Conservation (phyloP, 2,797 vertebrate species). For the Danio jaintianensis region DNA sequence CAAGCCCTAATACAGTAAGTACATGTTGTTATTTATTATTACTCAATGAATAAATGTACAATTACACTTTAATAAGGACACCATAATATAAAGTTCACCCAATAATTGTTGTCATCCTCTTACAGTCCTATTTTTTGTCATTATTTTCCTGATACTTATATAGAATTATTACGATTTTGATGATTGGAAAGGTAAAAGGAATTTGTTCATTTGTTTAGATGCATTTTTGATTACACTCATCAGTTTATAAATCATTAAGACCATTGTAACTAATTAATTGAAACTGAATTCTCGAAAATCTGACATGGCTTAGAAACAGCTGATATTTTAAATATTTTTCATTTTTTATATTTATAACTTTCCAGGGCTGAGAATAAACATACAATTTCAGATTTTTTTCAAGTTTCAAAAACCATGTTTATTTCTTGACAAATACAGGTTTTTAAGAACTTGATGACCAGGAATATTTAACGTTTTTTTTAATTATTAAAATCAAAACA, state of each 20-base stretch:
- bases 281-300: too few species aligned
- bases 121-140: neutral
- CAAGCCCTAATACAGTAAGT: too few species aligned
- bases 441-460: neutral
- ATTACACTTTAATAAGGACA: too few species aligned
- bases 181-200: neutral
- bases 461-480: too few species aligned
- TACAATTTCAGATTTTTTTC: neutral
- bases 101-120: neutral
- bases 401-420: neutral
- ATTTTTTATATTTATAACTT: neutral
- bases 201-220: neutral
- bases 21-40: too few species aligned
- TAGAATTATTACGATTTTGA: neutral
- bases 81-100: neutral
- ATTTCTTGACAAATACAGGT: neutral
- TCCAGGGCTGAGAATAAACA: neutral
- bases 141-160: neutral
- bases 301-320: neutral
- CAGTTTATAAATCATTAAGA: neutral
- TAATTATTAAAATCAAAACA: too few species aligned
- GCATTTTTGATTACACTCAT: neutral
- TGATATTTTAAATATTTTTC: neutral
- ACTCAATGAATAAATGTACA: too few species aligned
- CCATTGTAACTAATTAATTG: neutral